Percentiles rank a stretch among this genome's conserved stretches.
These are phyloP conservation scores for Ailuropoda melanoleuca DNA, from an alignment of 2,113 vertebrate genomes.

Conservation along the genomic window DNA sequence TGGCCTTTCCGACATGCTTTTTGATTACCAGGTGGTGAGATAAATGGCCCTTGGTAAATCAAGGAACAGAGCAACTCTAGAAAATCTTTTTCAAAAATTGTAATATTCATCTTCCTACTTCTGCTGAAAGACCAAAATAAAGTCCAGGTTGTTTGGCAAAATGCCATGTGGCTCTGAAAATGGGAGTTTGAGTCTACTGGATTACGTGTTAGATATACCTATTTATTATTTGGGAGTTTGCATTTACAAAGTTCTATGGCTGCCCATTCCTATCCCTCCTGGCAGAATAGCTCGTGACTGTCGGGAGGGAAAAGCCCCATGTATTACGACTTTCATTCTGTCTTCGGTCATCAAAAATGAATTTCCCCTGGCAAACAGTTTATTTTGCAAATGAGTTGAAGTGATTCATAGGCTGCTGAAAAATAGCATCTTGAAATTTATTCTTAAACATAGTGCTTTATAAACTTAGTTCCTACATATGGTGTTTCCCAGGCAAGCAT, in stretches of 20 bases:
- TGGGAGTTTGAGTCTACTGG: background rate
- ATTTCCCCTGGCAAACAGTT: slow-evolving; percentile 66
- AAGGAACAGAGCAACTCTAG: background rate
- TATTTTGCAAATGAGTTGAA: slow-evolving; percentile 71
- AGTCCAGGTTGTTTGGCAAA: slow-evolving; percentile 41
- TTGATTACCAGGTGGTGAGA: background rate
- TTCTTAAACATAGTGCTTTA: slow-evolving; percentile 71
- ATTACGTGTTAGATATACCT: background rate
- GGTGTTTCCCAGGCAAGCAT: slow-evolving; percentile 64
- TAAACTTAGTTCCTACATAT: slow-evolving; percentile 71
- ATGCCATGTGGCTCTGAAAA: slow-evolving; percentile 1
- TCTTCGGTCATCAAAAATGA: slow-evolving; percentile 53
- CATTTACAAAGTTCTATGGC: background rate
- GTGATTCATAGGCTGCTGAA: slow-evolving; percentile 71
- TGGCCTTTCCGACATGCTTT: background rate
- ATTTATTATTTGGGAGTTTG: slow-evolving; percentile 19
- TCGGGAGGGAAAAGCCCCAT: background rate
- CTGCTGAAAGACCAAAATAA: slow-evolving; percentile 43
- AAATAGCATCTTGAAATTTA: slow-evolving; percentile 77
- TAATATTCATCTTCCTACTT: slow-evolving; percentile 33
- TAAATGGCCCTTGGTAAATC: slow-evolving; percentile 12
- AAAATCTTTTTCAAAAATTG: background rate
- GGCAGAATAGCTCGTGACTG: background rate
- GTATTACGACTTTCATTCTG: slow-evolving; percentile 25
- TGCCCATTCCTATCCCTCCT: background rate